Base-by-base conservation (phyloP, 1,140 invertebrate species). In the Drosophila orena region DNA sequence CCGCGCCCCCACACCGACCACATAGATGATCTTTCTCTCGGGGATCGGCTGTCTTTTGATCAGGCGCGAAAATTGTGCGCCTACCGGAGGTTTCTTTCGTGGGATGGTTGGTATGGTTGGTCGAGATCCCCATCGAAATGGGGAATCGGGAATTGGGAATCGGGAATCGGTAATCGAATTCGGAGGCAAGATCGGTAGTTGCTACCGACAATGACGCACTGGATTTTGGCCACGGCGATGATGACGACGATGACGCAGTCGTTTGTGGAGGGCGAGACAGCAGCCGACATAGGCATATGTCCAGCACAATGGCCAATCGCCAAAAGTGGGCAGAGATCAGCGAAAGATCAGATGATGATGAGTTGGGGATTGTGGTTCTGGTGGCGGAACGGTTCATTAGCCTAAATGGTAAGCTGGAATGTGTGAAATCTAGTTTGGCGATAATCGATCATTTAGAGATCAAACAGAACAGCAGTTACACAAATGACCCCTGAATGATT, bases 31-130 rank as follows among this genome's bases (percentile, higher is more conserved):
- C 55, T 64, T 43, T 34, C 43, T n/a, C 14, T 22, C 17, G 34
- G 44, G 12, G 24, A 35, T 17, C 37, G 79, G 70, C 79, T 69
- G 59, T 50, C 83, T 88, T 88, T 88, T 88, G 83, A 88, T 83
- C 75, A 79, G 84, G 84, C 84, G 84, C 84, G 77, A 89, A 89
- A 89, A 84, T 80, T 89, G 80, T 89, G 71, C 76, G 66, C 62
- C 78, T 80, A 69, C 74, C 58, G 52, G 20, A 56, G 38, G 17
- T 22, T n/a, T 42, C 49, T 38, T 38, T 38, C 14, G 30, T 30
- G 20, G 38, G n/a, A 35, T 54, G 11, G 11, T 17, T 49, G 34
- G 17, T 38, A 30, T 10, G n/a, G n/a, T n/a, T n/a, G n/a, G 7
- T 35, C n/a, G 47, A 20, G 6, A 47, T 47, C 22, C 24, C 12